Conservation (phyloP, 2,888 invertebrate species). For the Luperina testacea region DNA sequence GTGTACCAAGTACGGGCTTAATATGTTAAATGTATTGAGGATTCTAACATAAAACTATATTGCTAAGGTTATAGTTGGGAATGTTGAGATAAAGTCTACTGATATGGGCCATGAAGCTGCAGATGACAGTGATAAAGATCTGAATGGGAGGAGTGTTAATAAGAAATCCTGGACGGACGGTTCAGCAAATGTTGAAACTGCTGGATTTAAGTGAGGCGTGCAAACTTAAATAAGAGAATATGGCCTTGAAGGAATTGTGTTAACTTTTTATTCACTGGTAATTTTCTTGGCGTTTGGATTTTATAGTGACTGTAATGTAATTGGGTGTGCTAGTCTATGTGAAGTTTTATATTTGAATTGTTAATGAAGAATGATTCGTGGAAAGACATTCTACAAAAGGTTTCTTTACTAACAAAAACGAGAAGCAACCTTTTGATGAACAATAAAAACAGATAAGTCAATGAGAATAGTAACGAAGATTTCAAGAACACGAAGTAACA, state of each 20-base stretch:
- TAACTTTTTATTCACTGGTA: conserved; percentile 23
- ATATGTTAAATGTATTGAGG: conserved; percentile 40
- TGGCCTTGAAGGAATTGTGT: conserved; percentile 12
- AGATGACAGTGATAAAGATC: conserved; percentile 54
- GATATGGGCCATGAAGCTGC: conserved; percentile 50
- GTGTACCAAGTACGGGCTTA: conserved; percentile 25
- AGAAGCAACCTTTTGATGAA: neutral
- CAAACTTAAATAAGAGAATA: conserved; percentile 44
- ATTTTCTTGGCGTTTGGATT: conserved; percentile 21
- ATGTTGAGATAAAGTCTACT: conserved; percentile 36
- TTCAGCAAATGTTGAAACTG: conserved; percentile 45
- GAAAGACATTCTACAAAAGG: neutral
- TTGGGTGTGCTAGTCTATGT: neutral
- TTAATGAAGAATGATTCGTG: neutral
- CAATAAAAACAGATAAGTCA: neutral
- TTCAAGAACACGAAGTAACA: neutral
- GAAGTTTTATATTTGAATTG: neutral
- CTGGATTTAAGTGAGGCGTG: conserved; percentile 34
- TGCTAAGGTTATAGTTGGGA: conserved; percentile 41
- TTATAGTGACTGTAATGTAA: conserved; percentile 3
- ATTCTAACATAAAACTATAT: conserved; percentile 48
- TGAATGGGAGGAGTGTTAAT: conserved; percentile 35
- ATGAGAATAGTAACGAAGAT: neutral
- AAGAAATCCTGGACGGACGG: conserved; percentile 34
- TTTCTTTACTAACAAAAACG: neutral